Evolutionary conservation across 2,888 invertebrate genomes (phyloP), one percentile per base, ranked within the genome.

Genomic region (Drosophila robusta): DNA sequence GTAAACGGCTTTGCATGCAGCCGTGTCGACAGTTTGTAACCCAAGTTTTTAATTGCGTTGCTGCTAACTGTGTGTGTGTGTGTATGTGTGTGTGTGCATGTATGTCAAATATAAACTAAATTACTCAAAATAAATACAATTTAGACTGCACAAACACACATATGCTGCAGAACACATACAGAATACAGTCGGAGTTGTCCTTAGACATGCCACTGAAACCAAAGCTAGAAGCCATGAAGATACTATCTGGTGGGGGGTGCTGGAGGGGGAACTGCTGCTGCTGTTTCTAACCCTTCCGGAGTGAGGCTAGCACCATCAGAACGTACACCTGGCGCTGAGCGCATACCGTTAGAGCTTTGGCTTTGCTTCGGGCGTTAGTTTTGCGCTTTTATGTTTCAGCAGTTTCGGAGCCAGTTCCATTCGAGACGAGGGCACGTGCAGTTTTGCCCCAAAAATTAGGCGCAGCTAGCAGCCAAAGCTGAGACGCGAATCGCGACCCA

Each of bases 61-160:
- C 68, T 64, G 58, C 55, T 54, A 52, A 57, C 32, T 60, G 34
- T 54, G 45, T 57, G 38, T 56, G 65, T 51, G 50, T 46, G 29
- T 22, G 26, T 39, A 14, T 16, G 32, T 55, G 24, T 29, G 44
- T 34, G 12, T 47, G 64, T 58, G 44, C 26, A 49, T 67, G 55
- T 73, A 34, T 77, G 55, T 67, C 70, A 65, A 54, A 60, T 58
- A 51, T 46, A 68, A 79, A 70, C 60, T 62, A 70, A 83, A 86
- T 89, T 86, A 88, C 71, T 70, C 66, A 80, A 88, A 85, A 85
- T 88, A 89, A 85, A 88, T 70, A 85, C 65, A 82, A 88, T 83
- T 86, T 84, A 69, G 78, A 77, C 66, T 66, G 63, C 69, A 68
- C 69, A 71, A 61, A 71, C 65, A 63, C 44, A 63, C 41, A 65